Percentiles rank a stretch among this genome's conserved stretches.
Conservation (phyloP, 2,113 vertebrate genomes). For the Zingel zingel region DNA sequence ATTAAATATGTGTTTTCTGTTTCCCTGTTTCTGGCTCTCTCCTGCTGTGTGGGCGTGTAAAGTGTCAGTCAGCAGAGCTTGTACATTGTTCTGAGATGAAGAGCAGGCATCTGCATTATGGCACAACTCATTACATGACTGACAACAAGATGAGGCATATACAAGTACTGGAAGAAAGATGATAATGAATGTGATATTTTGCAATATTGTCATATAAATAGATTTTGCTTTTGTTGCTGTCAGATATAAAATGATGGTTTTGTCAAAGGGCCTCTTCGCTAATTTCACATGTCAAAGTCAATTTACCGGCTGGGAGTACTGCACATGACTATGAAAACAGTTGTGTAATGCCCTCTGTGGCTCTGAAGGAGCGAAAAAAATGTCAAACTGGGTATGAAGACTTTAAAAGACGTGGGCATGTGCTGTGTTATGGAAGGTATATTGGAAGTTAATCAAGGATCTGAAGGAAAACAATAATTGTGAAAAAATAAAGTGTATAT, state of each 20-base stretch:
- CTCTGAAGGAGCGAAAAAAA: not conserved
- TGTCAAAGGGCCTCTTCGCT: not conserved
- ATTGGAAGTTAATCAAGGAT: not conserved
- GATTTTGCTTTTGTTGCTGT: not conserved
- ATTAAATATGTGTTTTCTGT: slow-evolving; percentile 1
- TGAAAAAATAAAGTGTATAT: no score
- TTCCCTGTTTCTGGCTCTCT: not conserved
- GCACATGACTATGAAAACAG: not conserved
- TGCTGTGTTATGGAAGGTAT: not conserved
- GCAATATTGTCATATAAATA: not conserved
- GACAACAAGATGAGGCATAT: slow-evolving; percentile 11
- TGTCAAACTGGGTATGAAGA: not conserved
- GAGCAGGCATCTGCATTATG: slow-evolving; percentile 24
- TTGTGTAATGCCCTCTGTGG: not conserved
- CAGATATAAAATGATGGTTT: not conserved
- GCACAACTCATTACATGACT: slow-evolving; percentile 16
- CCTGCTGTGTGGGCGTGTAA: slow-evolving; percentile 31
- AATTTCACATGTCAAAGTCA: not conserved
- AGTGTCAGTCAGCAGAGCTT: slow-evolving; percentile 40
- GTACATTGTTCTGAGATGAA: slow-evolving; percentile 40
- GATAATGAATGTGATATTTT: slow-evolving; percentile 16
- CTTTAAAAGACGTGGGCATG: not conserved
- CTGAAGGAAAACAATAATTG: not conserved
- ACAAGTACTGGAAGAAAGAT: not conserved
- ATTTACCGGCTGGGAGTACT: not conserved